phyloP scores from a whole-genome alignment of 2,797 vertebrate genomes.

The Decapterus maruadsi region DNA sequence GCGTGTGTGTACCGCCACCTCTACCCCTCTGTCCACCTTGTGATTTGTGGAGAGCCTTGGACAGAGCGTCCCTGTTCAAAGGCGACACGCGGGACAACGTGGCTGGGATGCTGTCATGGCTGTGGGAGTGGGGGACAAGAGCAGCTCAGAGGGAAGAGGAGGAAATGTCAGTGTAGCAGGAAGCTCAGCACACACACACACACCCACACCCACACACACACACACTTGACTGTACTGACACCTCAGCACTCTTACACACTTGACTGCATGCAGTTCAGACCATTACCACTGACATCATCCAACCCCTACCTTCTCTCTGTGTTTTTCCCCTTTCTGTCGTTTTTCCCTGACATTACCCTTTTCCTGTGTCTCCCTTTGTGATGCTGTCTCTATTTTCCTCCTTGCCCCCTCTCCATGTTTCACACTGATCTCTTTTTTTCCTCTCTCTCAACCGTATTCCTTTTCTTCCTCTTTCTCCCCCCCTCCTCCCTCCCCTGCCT shows the following conservation, averaged over 20 bases:
- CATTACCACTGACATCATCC: conserved; percentile 71
- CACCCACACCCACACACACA: conserved; percentile 6
- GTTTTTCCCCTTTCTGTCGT: conserved; percentile 6
- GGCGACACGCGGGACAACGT: conserved; percentile 46
- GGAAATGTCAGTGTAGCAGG: conserved; percentile 71
- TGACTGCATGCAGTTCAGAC: conserved; percentile 62
- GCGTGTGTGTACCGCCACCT: neutral
- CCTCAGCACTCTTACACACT: conserved; percentile 63
- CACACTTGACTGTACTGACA: conserved; percentile 53
- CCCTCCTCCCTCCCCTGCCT: conserved; percentile 50
- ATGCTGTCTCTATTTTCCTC: conserved; percentile 37
- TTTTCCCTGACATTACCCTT: conserved; percentile 24
- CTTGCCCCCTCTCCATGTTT: conserved; percentile 39
- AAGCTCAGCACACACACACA: conserved; percentile 44
- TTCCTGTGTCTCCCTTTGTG: conserved; percentile 37
- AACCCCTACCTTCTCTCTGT: conserved; percentile 56
- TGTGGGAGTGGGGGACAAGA: conserved; percentile 74
- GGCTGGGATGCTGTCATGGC: conserved; percentile 49
- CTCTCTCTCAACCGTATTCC: conserved; percentile 61
- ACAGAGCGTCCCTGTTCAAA: conserved; percentile 67
- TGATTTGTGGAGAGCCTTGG: conserved; percentile 68
- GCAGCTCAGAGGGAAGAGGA: conserved; percentile 74
- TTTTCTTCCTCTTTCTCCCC: conserved; percentile 63
- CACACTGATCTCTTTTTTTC: conserved; percentile 39
- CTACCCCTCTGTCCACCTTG: conserved; percentile 22